Conservation (phyloP, 2,888 invertebrate species). For the Xestia sexstrigata region DNA sequence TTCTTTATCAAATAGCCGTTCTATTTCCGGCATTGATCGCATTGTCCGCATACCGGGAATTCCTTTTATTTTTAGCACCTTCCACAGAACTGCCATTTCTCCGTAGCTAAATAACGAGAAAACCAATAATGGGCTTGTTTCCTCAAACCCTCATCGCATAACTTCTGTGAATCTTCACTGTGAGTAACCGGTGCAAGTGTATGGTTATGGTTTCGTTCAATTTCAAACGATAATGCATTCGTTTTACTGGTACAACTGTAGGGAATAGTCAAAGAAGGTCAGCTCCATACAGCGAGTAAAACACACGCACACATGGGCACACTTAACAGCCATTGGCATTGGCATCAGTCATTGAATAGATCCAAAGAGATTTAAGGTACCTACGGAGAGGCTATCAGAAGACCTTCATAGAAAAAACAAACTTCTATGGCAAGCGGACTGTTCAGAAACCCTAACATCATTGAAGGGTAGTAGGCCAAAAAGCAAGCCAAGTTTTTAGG, state of each 20-base stretch:
- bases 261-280: background rate
- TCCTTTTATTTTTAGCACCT: constrained; percentile 16
- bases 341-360: background rate
- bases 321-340: background rate
- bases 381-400: background rate
- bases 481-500: background rate
- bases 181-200: constrained; percentile 5
- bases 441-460: background rate
- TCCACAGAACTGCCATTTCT: constrained; percentile 10
- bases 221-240: constrained; percentile 44
- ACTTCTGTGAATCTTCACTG: constrained; percentile 35
- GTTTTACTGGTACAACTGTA: constrained; percentile 23
- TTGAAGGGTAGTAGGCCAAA: background rate
- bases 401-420: background rate
- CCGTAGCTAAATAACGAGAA: constrained; percentile 26
- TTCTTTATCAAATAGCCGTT: background rate
- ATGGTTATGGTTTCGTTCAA: constrained; percentile 42
- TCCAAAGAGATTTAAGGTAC: background rate
- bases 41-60: constrained; percentile 4
- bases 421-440: background rate
- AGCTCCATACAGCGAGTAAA: background rate
- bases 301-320: background rate
- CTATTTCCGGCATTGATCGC: constrained; percentile 2
- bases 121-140: constrained; percentile 24
- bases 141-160: constrained; percentile 11